Conservation (phyloP, 2,113 vertebrate genomes). For the Castor canadensis region DNA sequence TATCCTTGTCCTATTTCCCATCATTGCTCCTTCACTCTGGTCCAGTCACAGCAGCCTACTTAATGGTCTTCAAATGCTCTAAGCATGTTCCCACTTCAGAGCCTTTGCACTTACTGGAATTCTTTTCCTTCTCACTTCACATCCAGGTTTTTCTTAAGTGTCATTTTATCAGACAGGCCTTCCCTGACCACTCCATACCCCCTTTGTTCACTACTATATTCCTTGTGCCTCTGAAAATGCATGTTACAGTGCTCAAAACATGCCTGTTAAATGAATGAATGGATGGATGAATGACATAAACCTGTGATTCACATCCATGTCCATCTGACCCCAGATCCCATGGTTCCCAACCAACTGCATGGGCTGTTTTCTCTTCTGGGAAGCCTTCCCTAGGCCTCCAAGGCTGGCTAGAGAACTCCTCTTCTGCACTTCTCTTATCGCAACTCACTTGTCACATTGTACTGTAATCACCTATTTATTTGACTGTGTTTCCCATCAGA, state of each 20-base stretch:
- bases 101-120: not conserved
- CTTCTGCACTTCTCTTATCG: not conserved
- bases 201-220: not conserved
- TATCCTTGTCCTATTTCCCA: not conserved
- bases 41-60: not conserved
- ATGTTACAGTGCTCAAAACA: not conserved
- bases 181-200: not conserved
- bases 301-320: not conserved
- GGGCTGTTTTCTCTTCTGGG: not conserved
- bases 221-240: not conserved
- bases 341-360: not conserved
- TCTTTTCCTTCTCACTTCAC: not conserved
- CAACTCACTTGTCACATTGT: not conserved
- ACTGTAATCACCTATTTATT: not conserved
- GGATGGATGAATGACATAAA: too few species aligned
- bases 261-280: not conserved
- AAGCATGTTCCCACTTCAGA: not conserved
- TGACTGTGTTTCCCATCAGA: not conserved
- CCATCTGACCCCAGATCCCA: not conserved
- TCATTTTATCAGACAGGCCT: not conserved
- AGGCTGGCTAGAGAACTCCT: not conserved
- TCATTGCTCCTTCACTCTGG: not conserved
- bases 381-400: not conserved
- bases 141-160: not conserved
- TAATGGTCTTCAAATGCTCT: not conserved